phyloP scores from a whole-genome alignment of 2,113 vertebrate genomes.

The Corvus hawaiiensis region DNA sequence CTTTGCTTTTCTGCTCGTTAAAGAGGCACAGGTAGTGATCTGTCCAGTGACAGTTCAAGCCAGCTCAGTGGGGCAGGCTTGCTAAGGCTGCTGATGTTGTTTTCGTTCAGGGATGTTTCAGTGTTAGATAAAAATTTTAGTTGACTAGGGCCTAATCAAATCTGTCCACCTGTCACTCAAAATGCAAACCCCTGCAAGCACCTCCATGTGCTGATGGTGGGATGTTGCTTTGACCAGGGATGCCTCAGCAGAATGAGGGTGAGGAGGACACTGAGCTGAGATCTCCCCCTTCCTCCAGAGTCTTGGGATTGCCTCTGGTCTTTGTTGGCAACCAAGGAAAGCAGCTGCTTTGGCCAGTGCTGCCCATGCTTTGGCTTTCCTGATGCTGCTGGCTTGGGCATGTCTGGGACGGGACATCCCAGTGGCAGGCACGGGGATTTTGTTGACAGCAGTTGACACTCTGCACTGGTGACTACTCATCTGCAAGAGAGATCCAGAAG shows the following conservation, averaged over 20 bases:
- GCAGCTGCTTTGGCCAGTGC: fast-evolving
- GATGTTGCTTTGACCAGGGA: background rate
- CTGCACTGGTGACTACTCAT: background rate
- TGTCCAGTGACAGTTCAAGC: background rate
- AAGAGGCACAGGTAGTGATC: background rate
- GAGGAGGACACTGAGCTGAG: background rate
- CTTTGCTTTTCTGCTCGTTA: background rate
- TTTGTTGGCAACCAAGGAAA: background rate
- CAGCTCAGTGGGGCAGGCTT: background rate
- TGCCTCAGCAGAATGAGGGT: fast-evolving
- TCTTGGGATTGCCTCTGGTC: background rate
- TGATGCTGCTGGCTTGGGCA: fast-evolving
- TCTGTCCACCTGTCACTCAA: background rate
- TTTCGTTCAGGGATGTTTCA: background rate
- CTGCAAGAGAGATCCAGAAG: background rate
- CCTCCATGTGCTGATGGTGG: fast-evolving
- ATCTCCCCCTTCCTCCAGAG: background rate
- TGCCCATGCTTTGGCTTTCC: background rate
- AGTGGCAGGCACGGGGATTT: fast-evolving
- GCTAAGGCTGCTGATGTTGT: background rate
- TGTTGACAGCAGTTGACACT: background rate
- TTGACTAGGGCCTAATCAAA: background rate
- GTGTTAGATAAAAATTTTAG: background rate
- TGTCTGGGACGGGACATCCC: background rate
- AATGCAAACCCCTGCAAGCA: background rate